These are phyloP conservation scores for Cosmorhoe ocellata DNA, from an alignment of 2,888 invertebrate species.

Conservation along the genomic window DNA sequence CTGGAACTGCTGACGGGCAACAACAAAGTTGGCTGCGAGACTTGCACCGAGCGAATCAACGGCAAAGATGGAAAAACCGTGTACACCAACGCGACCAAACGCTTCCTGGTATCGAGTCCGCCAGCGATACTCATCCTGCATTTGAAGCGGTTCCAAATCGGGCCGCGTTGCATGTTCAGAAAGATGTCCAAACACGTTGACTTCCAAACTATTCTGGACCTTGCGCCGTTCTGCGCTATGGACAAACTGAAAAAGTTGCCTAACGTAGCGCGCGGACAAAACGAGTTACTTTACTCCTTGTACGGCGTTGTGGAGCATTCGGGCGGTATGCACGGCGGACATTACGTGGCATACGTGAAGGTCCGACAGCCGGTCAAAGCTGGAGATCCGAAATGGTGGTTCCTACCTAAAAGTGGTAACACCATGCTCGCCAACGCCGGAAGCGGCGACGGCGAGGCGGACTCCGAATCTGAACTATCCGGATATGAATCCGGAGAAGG, in stretches of 20 bases:
- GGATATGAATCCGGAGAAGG: conserved; percentile 81
- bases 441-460: conserved; percentile 67
- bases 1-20: conserved; percentile 94
- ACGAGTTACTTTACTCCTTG: conserved; percentile 90
- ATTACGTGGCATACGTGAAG: conserved; percentile 97
- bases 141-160: conserved; percentile 96
- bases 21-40: conserved; percentile 96
- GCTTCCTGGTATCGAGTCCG: conserved; percentile 93
- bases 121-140: conserved; percentile 97
- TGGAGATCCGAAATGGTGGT: conserved; percentile 88
- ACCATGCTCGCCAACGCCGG: conserved; percentile 70
- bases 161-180: conserved; percentile 86
- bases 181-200: conserved; percentile 94
- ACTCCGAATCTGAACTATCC: conserved; percentile 82
- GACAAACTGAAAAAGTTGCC: conserved; percentile 84
- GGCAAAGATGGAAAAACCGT: conserved; percentile 87
- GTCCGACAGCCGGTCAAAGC: conserved; percentile 85
- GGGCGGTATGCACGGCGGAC: conserved; percentile 92
- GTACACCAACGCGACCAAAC: conserved; percentile 91
- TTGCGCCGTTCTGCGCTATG: conserved; percentile 94
- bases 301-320: conserved; percentile 98
- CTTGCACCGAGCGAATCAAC: conserved; percentile 90
- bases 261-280: conserved; percentile 84
- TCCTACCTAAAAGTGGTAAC: conserved; percentile 85
- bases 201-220: conserved; percentile 92